A percentile compares a stretch with the other conserved stretches of the same genome.
Conservation (phyloP, 2,888 invertebrate species). For the Cancer borealis region DNA sequence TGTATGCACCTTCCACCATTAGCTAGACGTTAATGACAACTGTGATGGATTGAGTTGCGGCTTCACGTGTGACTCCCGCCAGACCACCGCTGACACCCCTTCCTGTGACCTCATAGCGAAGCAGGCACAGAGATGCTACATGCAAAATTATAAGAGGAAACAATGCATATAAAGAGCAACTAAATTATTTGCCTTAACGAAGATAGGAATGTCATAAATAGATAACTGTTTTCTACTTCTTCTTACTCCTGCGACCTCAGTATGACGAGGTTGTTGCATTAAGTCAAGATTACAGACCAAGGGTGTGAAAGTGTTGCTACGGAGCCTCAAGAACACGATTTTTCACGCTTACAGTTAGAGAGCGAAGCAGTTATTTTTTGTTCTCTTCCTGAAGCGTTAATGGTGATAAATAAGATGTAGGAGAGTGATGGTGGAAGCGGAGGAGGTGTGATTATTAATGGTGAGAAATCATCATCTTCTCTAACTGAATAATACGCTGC, state of each 20-base stretch:
- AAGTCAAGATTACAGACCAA: background rate
- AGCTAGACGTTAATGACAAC: slow-evolving; percentile 66
- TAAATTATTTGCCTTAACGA: background rate
- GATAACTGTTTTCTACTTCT: background rate
- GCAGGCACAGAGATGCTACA: background rate
- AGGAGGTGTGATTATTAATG: slow-evolving; percentile 4
- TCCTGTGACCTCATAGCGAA: background rate
- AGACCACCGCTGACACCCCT: background rate
- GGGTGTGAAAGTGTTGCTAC: background rate
- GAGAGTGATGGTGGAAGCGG: slow-evolving; percentile 7
- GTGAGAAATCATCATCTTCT: slow-evolving; percentile 2
- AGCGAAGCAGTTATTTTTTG: background rate
- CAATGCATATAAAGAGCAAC: background rate
- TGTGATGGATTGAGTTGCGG: slow-evolving; percentile 45
- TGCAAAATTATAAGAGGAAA: background rate
- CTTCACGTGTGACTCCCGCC: slow-evolving; percentile 47
- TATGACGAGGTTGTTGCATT: background rate
- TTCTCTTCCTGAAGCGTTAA: background rate
- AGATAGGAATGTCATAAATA: background rate
- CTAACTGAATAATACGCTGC: slow-evolving; percentile 27
- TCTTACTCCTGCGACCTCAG: background rate
- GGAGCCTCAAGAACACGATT: background rate
- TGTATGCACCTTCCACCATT: slow-evolving; percentile 65
- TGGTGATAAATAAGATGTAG: slow-evolving; percentile 4
- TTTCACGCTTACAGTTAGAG: slow-evolving; percentile 9